A percentile compares a stretch with the other conserved stretches of the same genome.
Evolutionary conservation across 2,113 vertebrate genomes (phyloP).

Genomic region (Marmota monax): DNA sequence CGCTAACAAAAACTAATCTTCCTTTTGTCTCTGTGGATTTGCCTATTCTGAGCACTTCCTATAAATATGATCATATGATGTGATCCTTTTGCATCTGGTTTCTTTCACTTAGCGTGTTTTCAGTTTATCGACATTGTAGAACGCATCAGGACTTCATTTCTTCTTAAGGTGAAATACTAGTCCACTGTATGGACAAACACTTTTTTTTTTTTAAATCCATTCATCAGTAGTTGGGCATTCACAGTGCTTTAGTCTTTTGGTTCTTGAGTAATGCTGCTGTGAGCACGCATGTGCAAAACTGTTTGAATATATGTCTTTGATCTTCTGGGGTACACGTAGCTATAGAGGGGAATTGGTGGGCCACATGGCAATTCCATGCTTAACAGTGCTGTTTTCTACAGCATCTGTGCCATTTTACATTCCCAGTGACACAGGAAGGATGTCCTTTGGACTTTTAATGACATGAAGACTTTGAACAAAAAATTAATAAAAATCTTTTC

Average conservation of each 20-base stretch:
- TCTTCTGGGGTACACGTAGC: neutral
- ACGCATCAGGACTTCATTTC: neutral
- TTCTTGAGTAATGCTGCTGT: neutral
- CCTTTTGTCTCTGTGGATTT: neutral
- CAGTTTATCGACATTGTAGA: no score
- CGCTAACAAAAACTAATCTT: neutral
- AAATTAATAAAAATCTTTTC: neutral
- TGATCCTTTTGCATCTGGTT: neutral
- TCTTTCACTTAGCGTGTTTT: neutral
- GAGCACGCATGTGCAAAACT: neutral
- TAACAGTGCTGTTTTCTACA: no score
- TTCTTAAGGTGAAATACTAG: neutral
- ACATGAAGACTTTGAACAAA: neutral
- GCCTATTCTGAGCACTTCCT: neutral
- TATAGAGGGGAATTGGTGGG: neutral
- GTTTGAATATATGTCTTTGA: neutral
- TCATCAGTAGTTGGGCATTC: neutral
- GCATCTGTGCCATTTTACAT: no score
- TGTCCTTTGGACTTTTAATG: no score
- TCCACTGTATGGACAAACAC: neutral
- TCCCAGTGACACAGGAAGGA: no score
- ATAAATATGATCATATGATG: neutral
- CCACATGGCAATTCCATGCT: no score
- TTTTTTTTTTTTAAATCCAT: no score
- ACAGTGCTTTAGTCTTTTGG: neutral